Conservation (phyloP, 2,113 vertebrate genomes). For the Orcinus orca region DNA sequence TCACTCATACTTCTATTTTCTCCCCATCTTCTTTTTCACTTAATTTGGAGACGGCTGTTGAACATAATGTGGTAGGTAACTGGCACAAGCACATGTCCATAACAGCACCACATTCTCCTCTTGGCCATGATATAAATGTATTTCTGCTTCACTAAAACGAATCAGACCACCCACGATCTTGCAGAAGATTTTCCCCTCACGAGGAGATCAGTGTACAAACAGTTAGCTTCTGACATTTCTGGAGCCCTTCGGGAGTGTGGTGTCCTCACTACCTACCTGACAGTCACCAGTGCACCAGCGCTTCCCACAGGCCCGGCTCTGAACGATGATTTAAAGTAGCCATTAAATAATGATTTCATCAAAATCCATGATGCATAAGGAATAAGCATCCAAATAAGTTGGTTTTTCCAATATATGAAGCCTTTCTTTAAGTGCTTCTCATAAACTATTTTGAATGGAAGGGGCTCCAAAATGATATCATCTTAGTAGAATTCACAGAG, state of each 20-base stretch:
- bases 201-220: not conserved
- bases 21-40: not conserved
- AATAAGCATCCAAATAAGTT: not conserved
- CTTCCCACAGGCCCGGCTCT: not conserved
- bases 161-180: not conserved
- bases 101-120: not conserved
- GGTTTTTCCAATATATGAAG: not conserved
- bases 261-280: not conserved
- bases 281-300: rapidly evolving
- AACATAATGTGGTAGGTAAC: not conserved
- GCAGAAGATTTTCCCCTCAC: not conserved
- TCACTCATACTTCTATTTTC: not conserved
- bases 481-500: not conserved
- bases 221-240: not conserved
- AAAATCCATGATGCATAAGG: not conserved
- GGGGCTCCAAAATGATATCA: not conserved
- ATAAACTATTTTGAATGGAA: not conserved
- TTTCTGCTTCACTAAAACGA: not conserved
- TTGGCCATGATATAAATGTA: not conserved
- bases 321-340: not conserved
- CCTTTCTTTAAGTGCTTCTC: not conserved
- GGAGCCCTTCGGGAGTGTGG: not conserved
- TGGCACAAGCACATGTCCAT: not conserved
- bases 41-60: not conserved
- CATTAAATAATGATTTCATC: not conserved